Evolutionary conservation across 2,888 invertebrate species (phyloP).

Genomic region (Sphinx pinastri): DNA sequence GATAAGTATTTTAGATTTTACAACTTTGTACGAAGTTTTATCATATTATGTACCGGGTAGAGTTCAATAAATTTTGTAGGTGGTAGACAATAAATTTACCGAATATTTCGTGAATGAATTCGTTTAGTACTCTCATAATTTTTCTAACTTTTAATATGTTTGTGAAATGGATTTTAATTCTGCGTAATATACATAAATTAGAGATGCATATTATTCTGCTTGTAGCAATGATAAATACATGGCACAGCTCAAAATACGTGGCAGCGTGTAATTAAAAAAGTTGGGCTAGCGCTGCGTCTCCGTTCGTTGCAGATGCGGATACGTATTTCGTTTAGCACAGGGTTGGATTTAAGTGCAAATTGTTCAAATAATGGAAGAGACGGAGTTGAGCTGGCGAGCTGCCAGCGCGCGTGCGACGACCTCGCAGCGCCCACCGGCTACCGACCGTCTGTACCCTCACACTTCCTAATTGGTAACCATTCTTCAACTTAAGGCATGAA

Average conservation of each 20-base stretch:
- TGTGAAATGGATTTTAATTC: no score
- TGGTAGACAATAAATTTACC: no score
- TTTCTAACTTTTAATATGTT: no score
- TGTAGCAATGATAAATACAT: not conserved
- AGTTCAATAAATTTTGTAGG: no score
- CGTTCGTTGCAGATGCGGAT: slow-evolving; percentile 8
- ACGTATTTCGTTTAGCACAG: not conserved
- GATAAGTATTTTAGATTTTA: no score
- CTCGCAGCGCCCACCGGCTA: slow-evolving; percentile 41
- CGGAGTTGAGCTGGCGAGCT: slow-evolving; percentile 54
- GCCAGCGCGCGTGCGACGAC: slow-evolving; percentile 65
- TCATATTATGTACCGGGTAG: no score
- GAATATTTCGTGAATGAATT: no score
- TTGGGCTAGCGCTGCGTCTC: not conserved
- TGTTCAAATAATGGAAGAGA: slow-evolving; percentile 64
- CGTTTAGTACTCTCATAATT: no score
- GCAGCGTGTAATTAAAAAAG: not conserved
- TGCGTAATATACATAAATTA: no score
- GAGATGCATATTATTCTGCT: not conserved
- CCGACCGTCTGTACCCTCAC: slow-evolving; percentile 43
- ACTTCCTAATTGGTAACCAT: slow-evolving; percentile 60
- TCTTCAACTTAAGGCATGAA: slow-evolving; percentile 43
- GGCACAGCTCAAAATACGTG: not conserved
- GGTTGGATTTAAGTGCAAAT: slow-evolving; percentile 55
- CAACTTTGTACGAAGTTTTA: no score